Evolutionary conservation across 2,797 vertebrate species (phyloP).

Genomic region (Chelmon rostratus): DNA sequence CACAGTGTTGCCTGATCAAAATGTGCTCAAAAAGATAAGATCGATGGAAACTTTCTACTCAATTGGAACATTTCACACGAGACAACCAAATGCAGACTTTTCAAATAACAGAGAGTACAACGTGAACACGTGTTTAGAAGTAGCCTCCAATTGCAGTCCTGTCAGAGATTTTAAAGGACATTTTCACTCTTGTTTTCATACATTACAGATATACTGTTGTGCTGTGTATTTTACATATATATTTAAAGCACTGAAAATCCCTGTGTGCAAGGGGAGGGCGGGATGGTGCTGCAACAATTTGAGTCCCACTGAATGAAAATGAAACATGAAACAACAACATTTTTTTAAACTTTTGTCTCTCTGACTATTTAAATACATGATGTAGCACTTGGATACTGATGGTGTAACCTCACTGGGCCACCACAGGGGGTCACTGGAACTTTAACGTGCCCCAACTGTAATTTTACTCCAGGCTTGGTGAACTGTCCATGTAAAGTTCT

Average conservation of each 20-base stretch:
- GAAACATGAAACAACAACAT: too few species aligned
- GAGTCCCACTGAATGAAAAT: background rate
- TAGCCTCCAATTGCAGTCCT: background rate
- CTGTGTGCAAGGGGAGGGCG: background rate
- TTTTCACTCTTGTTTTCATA: background rate
- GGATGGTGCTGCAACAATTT: background rate
- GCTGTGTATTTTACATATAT: background rate
- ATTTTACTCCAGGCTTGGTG: background rate
- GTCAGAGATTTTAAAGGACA: background rate
- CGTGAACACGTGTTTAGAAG: background rate
- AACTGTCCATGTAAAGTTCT: background rate
- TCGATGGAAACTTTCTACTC: background rate
- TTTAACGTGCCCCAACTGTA: background rate
- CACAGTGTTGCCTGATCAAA: constrained; percentile 44
- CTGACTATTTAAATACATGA: background rate
- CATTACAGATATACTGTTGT: background rate
- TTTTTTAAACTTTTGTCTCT: too few species aligned
- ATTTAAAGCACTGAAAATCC: background rate
- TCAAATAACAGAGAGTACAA: background rate
- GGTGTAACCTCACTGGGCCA: background rate
- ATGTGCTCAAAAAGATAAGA: background rate
- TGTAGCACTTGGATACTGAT: background rate
- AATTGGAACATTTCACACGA: background rate
- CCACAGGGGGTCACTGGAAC: constrained; percentile 29
- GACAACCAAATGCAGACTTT: background rate